phyloP scores from a whole-genome alignment of 2,797 vertebrate genomes.

The Synaphobranchus kaupii region DNA sequence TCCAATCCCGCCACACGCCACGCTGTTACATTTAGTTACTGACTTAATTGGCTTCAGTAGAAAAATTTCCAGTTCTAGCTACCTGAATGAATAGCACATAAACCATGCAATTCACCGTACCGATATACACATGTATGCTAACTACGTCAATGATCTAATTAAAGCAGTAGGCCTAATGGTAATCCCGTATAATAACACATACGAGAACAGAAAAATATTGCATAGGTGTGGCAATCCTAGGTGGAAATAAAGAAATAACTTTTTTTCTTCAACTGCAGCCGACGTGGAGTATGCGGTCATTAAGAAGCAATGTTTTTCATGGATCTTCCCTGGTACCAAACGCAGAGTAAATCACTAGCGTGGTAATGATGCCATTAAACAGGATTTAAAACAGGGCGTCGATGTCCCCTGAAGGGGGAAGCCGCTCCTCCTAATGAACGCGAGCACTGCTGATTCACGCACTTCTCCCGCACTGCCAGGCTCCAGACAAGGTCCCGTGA shows the following conservation, averaged over 20 bases:
- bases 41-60: background rate
- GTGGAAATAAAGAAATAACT: background rate
- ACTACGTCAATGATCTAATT: background rate
- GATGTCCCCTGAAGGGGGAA: background rate
- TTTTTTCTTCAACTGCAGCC: background rate
- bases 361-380: background rate
- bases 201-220: background rate
- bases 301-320: background rate
- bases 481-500: constrained; percentile 7
- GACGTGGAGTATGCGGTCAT: background rate
- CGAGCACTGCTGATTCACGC: constrained; percentile 4
- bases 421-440: constrained; percentile 12
- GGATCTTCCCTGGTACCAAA: background rate
- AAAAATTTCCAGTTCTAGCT: background rate
- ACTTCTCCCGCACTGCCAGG: background rate
- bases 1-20: background rate
- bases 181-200: background rate
- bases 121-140: background rate
- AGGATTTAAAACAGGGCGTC: background rate
- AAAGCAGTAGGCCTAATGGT: background rate
- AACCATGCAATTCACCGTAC: background rate
- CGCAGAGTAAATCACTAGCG: background rate
- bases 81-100: background rate
- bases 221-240: background rate
- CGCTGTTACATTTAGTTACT: background rate